Evolutionary conservation across 2,113 vertebrate species (phyloP).

Genomic region (Meriones unguiculatus): DNA sequence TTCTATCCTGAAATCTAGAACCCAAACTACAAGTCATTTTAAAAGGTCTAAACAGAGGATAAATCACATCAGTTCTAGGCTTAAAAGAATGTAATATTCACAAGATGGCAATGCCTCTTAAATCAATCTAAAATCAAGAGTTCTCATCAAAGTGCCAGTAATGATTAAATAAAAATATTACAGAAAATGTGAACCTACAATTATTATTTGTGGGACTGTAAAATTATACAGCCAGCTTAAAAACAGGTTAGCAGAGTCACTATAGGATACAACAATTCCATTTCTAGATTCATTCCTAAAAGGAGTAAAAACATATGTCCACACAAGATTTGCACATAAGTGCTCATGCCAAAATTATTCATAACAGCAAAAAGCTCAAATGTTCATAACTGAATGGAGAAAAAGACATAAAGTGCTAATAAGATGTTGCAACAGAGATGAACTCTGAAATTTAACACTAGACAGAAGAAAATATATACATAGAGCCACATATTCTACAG

Average conservation of each 20-base stretch:
- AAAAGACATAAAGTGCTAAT: not conserved
- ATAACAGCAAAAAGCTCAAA: not conserved
- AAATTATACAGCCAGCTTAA: not conserved
- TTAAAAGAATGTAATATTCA: not conserved
- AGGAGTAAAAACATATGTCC: not conserved
- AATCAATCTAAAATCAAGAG: not conserved
- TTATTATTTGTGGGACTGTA: not conserved
- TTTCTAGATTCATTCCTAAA: not conserved
- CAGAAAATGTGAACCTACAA: not conserved
- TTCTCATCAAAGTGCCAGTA: not conserved
- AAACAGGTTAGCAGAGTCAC: not conserved
- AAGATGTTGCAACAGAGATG: not conserved
- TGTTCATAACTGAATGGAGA: not conserved
- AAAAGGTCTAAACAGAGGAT: not conserved
- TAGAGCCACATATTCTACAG: not conserved
- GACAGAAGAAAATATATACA: not conserved
- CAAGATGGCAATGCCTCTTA: not conserved
- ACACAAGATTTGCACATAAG: not conserved
- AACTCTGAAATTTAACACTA: conserved; percentile 2
- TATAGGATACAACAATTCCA: not conserved
- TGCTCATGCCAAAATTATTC: not conserved
- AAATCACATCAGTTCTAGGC: not conserved
- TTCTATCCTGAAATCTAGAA: conserved; percentile 3
- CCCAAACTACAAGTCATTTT: not conserved
- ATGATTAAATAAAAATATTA: not conserved